Evolutionary conservation across 2,888 invertebrate genomes (phyloP).

Genomic region (Caenorhabditis drosophilae): DNA sequence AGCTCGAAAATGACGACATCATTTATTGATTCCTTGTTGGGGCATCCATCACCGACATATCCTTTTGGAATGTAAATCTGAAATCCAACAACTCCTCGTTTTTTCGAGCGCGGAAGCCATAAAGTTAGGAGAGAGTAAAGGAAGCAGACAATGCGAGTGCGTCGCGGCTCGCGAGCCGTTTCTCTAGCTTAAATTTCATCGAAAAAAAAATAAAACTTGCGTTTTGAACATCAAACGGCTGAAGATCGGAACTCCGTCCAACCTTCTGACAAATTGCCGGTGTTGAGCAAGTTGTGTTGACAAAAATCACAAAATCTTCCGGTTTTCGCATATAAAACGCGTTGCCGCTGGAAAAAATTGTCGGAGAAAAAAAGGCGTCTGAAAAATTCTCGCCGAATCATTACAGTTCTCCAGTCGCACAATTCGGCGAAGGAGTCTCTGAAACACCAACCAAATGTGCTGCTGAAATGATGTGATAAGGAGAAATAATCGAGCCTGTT

Average conservation of each 20-base stretch:
- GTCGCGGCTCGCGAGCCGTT: too few relatives aligned
- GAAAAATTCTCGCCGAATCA: neutral
- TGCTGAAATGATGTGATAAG: slow-evolving; percentile 28
- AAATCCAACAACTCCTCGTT: neutral
- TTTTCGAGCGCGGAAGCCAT: neutral
- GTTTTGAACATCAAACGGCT: neutral
- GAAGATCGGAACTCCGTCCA: neutral
- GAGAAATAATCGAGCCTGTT: slow-evolving; percentile 29
- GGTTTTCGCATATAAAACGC: neutral
- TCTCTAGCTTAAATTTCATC: neutral
- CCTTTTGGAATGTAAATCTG: slow-evolving; percentile 30
- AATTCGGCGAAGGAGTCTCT: slow-evolving; percentile 15
- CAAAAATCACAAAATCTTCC: slow-evolving; percentile 13
- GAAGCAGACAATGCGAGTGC: neutral
- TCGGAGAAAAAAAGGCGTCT: neutral
- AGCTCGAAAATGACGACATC: slow-evolving; percentile 30
- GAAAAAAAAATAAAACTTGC: neutral
- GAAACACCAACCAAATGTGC: slow-evolving; percentile 30
- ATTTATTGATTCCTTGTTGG: slow-evolving; percentile 22
- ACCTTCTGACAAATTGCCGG: slow-evolving; percentile 7
- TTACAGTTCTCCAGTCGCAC: slow-evolving; percentile 20
- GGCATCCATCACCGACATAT: slow-evolving; percentile 35
- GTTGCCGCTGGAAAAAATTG: neutral
- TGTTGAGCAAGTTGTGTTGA: slow-evolving; percentile 28
- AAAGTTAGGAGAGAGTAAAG: neutral